A percentile compares a stretch with the other conserved stretches of the same genome.
Conservation (phyloP, 2,113 vertebrate genomes). For the Amblyopsis rosae region DNA sequence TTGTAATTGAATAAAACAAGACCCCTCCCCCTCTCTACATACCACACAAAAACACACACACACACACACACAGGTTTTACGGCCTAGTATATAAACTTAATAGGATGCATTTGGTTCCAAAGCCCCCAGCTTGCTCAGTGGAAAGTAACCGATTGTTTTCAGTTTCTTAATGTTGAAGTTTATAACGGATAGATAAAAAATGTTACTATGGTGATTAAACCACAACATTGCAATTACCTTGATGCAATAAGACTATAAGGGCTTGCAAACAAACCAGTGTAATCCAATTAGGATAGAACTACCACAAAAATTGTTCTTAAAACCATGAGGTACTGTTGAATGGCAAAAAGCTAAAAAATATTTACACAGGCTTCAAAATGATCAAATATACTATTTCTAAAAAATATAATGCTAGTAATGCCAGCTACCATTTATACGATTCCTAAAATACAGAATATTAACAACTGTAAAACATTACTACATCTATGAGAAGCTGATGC, state of each 20-base stretch:
- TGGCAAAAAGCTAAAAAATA: slow-evolving; percentile 46
- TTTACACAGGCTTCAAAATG: slow-evolving; percentile 40
- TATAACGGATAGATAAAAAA: slow-evolving; percentile 64
- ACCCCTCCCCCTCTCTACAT: slow-evolving; percentile 64
- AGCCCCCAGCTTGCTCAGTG: slow-evolving; percentile 65
- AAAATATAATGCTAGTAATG: slow-evolving; percentile 10
- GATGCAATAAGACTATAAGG: slow-evolving; percentile 56
- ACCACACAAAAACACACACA: slow-evolving; percentile 49
- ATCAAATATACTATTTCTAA: slow-evolving; percentile 48
- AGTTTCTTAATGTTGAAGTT: slow-evolving; percentile 66
- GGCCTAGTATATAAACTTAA: slow-evolving; percentile 71
- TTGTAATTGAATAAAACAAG: slow-evolving; percentile 69
- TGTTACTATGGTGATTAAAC: slow-evolving; percentile 69
- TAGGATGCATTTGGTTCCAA: slow-evolving; percentile 69
- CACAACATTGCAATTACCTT: slow-evolving; percentile 74
- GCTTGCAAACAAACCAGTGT: slow-evolving; percentile 64
- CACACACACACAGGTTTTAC: slow-evolving; percentile 56
- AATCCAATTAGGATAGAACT: slow-evolving; percentile 68
- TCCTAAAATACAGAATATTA: background rate
- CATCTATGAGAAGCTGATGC: slow-evolving; percentile 1
- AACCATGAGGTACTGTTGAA: slow-evolving; percentile 36
- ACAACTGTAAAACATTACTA: slow-evolving; percentile 9
- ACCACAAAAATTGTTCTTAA: slow-evolving; percentile 58
- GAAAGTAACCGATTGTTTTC: slow-evolving; percentile 72
- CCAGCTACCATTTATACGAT: slow-evolving; percentile 23